Evolutionary conservation across 2,797 vertebrate species (phyloP), one percentile per base, ranked within the genome.

Genomic region (Chelonia mydas): DNA sequence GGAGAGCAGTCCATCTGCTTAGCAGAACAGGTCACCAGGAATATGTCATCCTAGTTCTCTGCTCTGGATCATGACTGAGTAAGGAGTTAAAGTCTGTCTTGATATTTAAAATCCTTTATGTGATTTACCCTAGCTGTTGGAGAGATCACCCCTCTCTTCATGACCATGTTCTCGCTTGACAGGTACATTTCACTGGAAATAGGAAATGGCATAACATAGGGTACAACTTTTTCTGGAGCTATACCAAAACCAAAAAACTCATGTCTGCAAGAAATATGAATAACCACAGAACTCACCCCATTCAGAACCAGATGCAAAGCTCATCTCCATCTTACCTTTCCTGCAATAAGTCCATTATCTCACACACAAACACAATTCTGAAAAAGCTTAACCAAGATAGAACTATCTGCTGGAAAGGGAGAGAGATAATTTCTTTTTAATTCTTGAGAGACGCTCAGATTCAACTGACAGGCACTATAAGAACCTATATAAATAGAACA

Each of bases 401-500:
- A 8, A 84, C 72, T 88, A 97, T 86, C 1, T 2, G 85, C 78
- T 90, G 86, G 83, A 93, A 90, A 92, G 83, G 68, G 89, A 88
- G 81, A 51, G 84, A 84, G 90, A 88, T 10, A 51, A 74, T 93
- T 90, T 68, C 33, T 65, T 94, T 81, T 88, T 91, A 33, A 59
- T 80, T 91, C 84, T 50, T 65, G 92, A 68, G 57, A 89, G 41
- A 47, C 45, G 53, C 33, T 96, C 88, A 88, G 37, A 91, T 82
- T 95, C 57, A 83, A 87, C 90, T 87, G 85, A 91, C 77, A 85
- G 87, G 51, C 87, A 90, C 33, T 91, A 92, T 76, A 76, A 45
- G 93, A 94, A 92, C 91, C 81, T 90, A 7, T 65, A 94, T 84
- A 17, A 76, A 59, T 86, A 51, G 84, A 68, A 96, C 90, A n/a